Base-by-base conservation (phyloP, 2,797 vertebrate species). In the Labeo calbasu region DNA sequence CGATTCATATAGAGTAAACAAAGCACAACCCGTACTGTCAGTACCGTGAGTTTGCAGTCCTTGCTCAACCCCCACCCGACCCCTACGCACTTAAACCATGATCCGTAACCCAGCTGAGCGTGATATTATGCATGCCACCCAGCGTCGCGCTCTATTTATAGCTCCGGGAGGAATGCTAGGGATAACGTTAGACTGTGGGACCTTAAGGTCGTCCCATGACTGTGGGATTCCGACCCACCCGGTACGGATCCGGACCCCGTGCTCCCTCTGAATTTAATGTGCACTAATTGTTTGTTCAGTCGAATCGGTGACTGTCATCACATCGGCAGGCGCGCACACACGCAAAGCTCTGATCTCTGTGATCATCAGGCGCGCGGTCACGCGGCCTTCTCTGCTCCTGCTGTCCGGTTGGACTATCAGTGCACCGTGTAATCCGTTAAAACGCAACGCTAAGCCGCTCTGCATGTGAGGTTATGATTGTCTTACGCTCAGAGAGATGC, bases 111-210 rank as follows among this genome's bases (percentile, higher is more conserved):
- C 85, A 89, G 88, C 90, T 92, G 83, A 90, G 86, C 15, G 21
- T 70, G 88, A 92, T 90, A 90, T 90, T 89, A 91, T 93, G 89
- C 93, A 86, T 93, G 92, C 94, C 92, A 94, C 91, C 92, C 89
- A 92, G 89, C 90, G 91, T 80, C 86, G 80, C 69, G 79, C 79
- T 83, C 93, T 96, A 95, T 95, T 94, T 94, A 92, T 96, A 95
- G 92, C 77, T 87, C 76, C 85, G 86, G 89, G 82, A 86, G 92
- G 92, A 93, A 94, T 93, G 93, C 78, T 77, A 90, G 83, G 87
- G 63, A 66, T 71, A n/a, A n/a, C n/a, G n/a, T n/a, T n/a, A 83
- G 88, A 89, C 88, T 87, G 88, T 50, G 50, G 69, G 70, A 77
- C 53, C 86, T 84, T 86, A 70, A 69, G 59, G 50, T 79, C 76